Evolutionary conservation across 2,888 invertebrate genomes (phyloP).

Genomic region (Eudemis profundana): DNA sequence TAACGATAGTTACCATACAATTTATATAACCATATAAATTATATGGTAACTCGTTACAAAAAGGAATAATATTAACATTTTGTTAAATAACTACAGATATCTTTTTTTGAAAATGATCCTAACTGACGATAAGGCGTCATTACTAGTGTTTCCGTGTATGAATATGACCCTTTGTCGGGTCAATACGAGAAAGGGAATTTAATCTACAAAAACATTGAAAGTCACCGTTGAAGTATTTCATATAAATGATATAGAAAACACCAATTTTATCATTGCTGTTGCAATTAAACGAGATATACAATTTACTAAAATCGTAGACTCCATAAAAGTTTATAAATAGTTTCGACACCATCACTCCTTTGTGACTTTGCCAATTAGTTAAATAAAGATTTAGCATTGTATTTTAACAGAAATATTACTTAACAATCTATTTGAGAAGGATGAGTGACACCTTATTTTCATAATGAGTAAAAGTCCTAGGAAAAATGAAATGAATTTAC

Average conservation of each 20-base stretch:
- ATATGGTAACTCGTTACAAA: too few relatives aligned
- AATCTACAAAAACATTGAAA: not conserved
- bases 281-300: not conserved
- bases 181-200: not conserved
- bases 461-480: slow-evolving; percentile 32
- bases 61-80: too few relatives aligned
- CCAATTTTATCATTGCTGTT: not conserved
- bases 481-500: slow-evolving; percentile 35
- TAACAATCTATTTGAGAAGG: slow-evolving; percentile 34
- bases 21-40: too few relatives aligned
- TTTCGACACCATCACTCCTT: slow-evolving; percentile 1
- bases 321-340: slow-evolving; percentile 7
- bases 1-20: too few relatives aligned
- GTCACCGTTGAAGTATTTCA: not conserved
- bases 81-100: too few relatives aligned
- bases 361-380: slow-evolving; percentile 25
- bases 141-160: not conserved
- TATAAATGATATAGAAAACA: not conserved
- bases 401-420: slow-evolving; percentile 15
- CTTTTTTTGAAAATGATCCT: too few relatives aligned
- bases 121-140: not conserved
- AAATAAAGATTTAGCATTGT: slow-evolving; percentile 7
- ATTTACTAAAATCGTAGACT: not conserved
- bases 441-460: slow-evolving; percentile 28
- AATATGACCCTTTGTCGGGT: slow-evolving; percentile 13